Percentiles rank a stretch among this genome's conserved stretches.
Evolutionary conservation across 2,888 invertebrate genomes (phyloP).

Genomic region (Drosophila flavopinicola): DNA sequence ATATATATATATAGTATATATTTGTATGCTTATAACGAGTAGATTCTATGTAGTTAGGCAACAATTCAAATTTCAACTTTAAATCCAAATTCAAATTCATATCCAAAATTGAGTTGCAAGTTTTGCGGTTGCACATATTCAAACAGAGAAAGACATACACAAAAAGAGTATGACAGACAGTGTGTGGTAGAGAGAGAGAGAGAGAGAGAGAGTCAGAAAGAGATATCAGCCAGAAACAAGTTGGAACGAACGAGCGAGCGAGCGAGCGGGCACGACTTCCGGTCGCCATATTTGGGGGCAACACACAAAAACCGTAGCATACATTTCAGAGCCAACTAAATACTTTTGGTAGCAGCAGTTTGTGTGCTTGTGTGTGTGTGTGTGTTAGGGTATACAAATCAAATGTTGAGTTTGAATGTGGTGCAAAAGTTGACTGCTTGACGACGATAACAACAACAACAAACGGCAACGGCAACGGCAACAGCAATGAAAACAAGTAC

Average conservation of each 20-base stretch:
- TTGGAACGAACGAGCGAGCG: conserved; percentile 40
- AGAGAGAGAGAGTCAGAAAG: conserved; percentile 17
- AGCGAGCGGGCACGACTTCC: conserved; percentile 40
- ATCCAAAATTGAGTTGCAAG: conserved; percentile 57
- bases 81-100: conserved; percentile 56
- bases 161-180: conserved; percentile 15
- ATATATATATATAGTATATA: conserved; percentile 7
- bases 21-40: conserved; percentile 30
- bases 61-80: conserved; percentile 51
- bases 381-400: conserved; percentile 14
- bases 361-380: conserved; percentile 20
- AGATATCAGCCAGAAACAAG: conserved; percentile 29
- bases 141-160: conserved; percentile 31
- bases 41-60: conserved; percentile 46
- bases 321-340: conserved; percentile 54
- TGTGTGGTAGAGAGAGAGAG: conserved; percentile 14
- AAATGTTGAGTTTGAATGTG: conserved; percentile 25
- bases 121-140: conserved; percentile 52
- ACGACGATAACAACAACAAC: conserved; percentile 38
- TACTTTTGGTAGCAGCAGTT: conserved; percentile 39
- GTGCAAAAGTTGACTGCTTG: conserved; percentile 51
- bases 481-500: conserved; percentile 52
- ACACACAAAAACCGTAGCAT: conserved; percentile 60
- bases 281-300: conserved; percentile 29
- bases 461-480: conserved; percentile 43